Evolutionary conservation across 2,113 vertebrate genomes (phyloP).

Genomic region (Notarius lentiginosus): DNA sequence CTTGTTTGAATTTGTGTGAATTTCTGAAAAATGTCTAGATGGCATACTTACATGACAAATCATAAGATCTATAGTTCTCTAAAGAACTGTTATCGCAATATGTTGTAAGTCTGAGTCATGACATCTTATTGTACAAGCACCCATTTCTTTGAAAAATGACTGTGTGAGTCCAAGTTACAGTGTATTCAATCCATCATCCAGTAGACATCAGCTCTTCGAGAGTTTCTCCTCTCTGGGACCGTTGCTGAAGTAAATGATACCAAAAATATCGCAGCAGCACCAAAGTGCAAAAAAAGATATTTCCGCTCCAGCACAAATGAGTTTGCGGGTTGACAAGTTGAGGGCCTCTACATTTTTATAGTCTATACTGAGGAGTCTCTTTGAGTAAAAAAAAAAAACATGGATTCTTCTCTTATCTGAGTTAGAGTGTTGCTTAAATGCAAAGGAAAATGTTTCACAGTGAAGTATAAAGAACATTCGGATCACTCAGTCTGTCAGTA

Average conservation of each 20-base stretch:
- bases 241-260: constrained; percentile 48
- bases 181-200: constrained; percentile 43
- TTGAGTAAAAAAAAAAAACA: constrained; percentile 30
- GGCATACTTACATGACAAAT: not conserved
- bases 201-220: constrained; percentile 37
- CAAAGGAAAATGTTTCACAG: constrained; percentile 12
- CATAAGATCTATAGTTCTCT: not conserved
- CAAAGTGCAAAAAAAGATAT: constrained; percentile 41
- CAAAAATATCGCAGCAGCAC: constrained; percentile 45
- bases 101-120: constrained; percentile 12
- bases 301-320: constrained; percentile 48
- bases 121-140: constrained; percentile 16
- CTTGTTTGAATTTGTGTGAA: not conserved
- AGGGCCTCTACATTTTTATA: constrained; percentile 50
- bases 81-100: not conserved
- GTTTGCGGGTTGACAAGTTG: constrained; percentile 51
- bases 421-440: not conserved
- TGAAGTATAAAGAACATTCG: constrained; percentile 26
- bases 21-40: not conserved
- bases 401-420: constrained; percentile 15
- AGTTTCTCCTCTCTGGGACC: constrained; percentile 30
- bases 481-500: constrained; percentile 38
- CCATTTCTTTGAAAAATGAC: constrained; percentile 28
- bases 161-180: constrained; percentile 15
- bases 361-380: constrained; percentile 45